A percentile compares a stretch with the other conserved stretches of the same genome.
phyloP scores from a whole-genome alignment of 2,797 vertebrate genomes.

The Gymnothorax reevesii region DNA sequence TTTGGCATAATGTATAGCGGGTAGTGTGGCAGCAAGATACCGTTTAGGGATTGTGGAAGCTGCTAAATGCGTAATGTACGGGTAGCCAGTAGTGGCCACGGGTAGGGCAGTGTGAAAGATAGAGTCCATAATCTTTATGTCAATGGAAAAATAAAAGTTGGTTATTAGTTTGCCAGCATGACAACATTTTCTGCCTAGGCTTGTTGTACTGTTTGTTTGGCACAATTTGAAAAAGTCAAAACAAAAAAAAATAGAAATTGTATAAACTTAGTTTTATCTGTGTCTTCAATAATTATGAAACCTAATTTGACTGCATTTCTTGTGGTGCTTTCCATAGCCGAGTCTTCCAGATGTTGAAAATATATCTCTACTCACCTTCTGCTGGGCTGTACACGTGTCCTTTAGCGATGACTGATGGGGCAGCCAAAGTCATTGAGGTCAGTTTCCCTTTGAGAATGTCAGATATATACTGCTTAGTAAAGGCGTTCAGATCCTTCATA shows the following conservation, averaged over 20 bases:
- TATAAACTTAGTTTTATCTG: background rate
- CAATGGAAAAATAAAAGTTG: too few species aligned
- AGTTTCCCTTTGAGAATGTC: background rate
- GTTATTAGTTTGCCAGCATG: too few species aligned
- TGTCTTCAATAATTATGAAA: background rate
- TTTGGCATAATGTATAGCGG: too few species aligned
- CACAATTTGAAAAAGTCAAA: background rate
- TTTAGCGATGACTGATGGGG: conserved; percentile 89
- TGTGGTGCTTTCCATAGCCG: conserved; percentile 64
- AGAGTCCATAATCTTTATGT: too few species aligned
- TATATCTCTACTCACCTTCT: conserved; percentile 78
- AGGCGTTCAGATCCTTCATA: background rate
- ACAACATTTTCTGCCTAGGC: too few species aligned
- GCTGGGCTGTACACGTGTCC: conserved; percentile 80
- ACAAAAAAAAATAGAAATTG: background rate
- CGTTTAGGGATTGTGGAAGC: too few species aligned
- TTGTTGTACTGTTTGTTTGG: background rate
- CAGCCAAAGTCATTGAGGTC: conserved; percentile 88
- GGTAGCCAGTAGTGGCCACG: too few species aligned
- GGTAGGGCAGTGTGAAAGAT: too few species aligned
- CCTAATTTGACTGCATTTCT: background rate
- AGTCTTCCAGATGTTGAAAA: conserved; percentile 83
- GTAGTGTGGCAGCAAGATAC: too few species aligned
- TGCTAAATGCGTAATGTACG: too few species aligned
- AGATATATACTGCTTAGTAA: background rate